Conservation (phyloP, 1,140 invertebrate species). For the Mizuhopecten yessoensis region DNA sequence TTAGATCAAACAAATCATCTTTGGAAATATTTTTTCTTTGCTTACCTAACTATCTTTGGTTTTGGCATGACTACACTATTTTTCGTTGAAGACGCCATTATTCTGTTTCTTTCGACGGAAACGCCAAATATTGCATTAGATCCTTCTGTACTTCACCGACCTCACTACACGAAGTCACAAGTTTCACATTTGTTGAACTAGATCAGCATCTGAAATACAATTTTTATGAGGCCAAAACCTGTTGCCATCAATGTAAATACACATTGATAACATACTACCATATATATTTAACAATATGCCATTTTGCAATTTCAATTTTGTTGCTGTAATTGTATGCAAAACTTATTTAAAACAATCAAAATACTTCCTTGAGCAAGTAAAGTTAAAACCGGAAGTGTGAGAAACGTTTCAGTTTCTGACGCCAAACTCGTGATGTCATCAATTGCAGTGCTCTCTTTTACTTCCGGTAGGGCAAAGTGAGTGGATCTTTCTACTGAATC, state of each 20-base stretch:
- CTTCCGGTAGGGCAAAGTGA: slow-evolving; percentile 65
- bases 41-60: not conserved
- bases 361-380: not conserved
- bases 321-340: not conserved
- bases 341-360: too few relatives aligned
- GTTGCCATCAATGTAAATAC: too few relatives aligned
- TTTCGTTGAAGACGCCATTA: not conserved
- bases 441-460: slow-evolving; percentile 69
- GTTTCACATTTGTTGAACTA: too few relatives aligned
- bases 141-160: too few relatives aligned
- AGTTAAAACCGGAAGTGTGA: not conserved
- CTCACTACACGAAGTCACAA: too few relatives aligned
- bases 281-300: too few relatives aligned
- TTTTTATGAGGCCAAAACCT: too few relatives aligned
- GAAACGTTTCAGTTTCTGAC: too few relatives aligned
- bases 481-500: slow-evolving; percentile 52
- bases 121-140: not conserved
- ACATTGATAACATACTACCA: too few relatives aligned
- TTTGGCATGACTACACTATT: not conserved
- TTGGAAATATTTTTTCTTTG: too few relatives aligned
- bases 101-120: not conserved
- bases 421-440: slow-evolving; percentile 60
- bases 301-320: not conserved
- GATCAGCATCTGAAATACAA: too few relatives aligned
- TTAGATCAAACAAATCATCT: too few relatives aligned